Base-by-base conservation (phyloP, 53 echinoderm and acorn worm species). In the Zoroaster sp. region DNA sequence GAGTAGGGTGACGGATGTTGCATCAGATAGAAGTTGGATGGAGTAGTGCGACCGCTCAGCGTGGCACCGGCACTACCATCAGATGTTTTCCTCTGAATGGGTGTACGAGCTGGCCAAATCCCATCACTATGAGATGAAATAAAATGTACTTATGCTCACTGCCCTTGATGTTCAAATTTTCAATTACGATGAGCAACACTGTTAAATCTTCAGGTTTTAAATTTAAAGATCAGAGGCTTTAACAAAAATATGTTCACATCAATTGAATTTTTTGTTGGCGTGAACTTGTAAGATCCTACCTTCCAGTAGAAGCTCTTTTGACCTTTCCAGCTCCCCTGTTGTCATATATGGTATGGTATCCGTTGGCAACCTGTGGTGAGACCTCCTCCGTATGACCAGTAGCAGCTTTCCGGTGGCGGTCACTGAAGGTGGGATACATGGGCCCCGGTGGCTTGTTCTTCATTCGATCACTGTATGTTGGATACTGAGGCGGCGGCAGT, bases 361-460 rank as follows among this genome's bases (percentile, higher is more conserved):
- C 93, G 40, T 88, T 88, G 40, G 87, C 89, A 12, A 90, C 95
- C 46, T 92, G 77, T 10, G 92, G 90, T 0, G 90, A 72, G 4
- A 88, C 77, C 35, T 93, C 93, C 25, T 92, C 92, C 45, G 71
- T 78, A 18, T 86, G 83, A 6, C 87, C 78, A 12, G 77, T 78
- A 18, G 89, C 92, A 0, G 93, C 88, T 63, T 94, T 92, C 33
- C 95, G 86, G 33, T 95, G 94, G 42, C 95, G 89, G 86, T 97
- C 98, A 66, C 98, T 97, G 86, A 95, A 97, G 4, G 98, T 97
- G 15, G 98, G 98, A 77, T 97, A 97, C 69, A 91, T 77, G 1
- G 91, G 91, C 23, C 76, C 78, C 15, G 95, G 94, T 10, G 94
- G 95, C 34, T 81, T 87, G 80, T 85, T 90, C 80, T 87, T 73